Percentiles rank a stretch among this genome's conserved stretches.
Conservation (phyloP, 2,797 vertebrate species). For the Danio tinwini region DNA sequence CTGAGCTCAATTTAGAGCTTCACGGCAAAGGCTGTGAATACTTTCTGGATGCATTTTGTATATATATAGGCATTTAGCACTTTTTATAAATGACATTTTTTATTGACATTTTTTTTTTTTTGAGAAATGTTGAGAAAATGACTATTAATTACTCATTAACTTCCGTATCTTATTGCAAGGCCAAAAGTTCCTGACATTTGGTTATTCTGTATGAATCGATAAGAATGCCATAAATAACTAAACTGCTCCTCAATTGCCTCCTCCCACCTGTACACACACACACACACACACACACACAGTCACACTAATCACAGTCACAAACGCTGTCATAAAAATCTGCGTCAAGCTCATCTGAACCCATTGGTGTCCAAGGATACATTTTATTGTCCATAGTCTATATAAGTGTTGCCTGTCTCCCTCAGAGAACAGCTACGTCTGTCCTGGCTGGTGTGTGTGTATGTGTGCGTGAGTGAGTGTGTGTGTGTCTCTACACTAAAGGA, state of each 20-base stretch:
- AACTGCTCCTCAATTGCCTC: conserved; percentile 7
- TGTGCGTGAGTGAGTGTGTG: background rate
- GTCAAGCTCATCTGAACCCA: conserved; percentile 1
- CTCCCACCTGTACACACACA: background rate
- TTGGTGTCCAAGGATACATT: conserved; percentile 2
- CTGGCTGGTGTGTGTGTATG: background rate
- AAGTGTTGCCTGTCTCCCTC: conserved; percentile 32
- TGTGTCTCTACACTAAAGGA: conserved; percentile 58
- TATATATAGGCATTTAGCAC: background rate
- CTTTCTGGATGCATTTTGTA: too few relatives aligned
- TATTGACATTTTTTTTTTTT: background rate
- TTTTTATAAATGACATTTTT: background rate
- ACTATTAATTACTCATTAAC: background rate
- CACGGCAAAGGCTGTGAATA: too few relatives aligned
- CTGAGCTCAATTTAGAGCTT: too few relatives aligned
- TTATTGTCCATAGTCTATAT: conserved; percentile 54
- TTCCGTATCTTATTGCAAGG: conserved; percentile 1
- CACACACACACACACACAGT: background rate
- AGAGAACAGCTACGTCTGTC: conserved; percentile 25
- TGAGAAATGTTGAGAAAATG: background rate
- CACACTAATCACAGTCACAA: background rate
- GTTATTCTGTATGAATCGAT: conserved; percentile 11
- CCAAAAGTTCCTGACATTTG: background rate
- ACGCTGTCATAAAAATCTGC: conserved; percentile 47
- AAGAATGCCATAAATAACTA: conserved; percentile 24